Percentiles rank a stretch among this genome's conserved stretches.
phyloP scores from a whole-genome alignment of 2,888 invertebrate species.

The Lysandra bellargus region DNA sequence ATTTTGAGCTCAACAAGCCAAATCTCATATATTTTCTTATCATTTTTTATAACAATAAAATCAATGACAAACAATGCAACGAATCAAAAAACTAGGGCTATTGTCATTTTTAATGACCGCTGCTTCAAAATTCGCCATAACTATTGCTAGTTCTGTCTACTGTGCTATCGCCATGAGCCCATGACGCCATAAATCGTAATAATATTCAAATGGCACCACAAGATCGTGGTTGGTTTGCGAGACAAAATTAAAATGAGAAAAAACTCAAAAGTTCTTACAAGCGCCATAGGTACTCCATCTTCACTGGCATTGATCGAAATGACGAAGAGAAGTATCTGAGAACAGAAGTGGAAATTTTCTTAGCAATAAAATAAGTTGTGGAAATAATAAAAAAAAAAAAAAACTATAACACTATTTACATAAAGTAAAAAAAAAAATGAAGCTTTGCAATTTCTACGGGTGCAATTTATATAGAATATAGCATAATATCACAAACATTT shows the following conservation, averaged over 20 bases:
- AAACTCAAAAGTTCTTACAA: not conserved
- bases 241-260: not conserved
- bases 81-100: too few relatives aligned
- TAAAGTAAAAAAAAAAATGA: not conserved
- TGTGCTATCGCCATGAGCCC: too few relatives aligned
- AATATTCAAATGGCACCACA: too few relatives aligned
- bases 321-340: not conserved
- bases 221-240: not conserved
- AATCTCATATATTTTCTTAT: too few relatives aligned
- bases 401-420: not conserved
- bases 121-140: too few relatives aligned
- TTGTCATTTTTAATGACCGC: too few relatives aligned
- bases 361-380: not conserved
- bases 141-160: too few relatives aligned
- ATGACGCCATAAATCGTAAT: too few relatives aligned
- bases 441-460: not conserved
- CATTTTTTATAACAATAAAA: too few relatives aligned
- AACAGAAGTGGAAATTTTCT: not conserved
- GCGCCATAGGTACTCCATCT: not conserved
- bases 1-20: too few relatives aligned
- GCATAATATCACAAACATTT: not conserved
- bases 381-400: not conserved
- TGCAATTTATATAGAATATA: not conserved
- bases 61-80: too few relatives aligned
- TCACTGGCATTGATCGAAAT: not conserved